Evolutionary conservation across 1,140 invertebrate genomes (phyloP), one percentile per base, ranked within the genome.

Genomic region (Lasioglossum albipes): DNA sequence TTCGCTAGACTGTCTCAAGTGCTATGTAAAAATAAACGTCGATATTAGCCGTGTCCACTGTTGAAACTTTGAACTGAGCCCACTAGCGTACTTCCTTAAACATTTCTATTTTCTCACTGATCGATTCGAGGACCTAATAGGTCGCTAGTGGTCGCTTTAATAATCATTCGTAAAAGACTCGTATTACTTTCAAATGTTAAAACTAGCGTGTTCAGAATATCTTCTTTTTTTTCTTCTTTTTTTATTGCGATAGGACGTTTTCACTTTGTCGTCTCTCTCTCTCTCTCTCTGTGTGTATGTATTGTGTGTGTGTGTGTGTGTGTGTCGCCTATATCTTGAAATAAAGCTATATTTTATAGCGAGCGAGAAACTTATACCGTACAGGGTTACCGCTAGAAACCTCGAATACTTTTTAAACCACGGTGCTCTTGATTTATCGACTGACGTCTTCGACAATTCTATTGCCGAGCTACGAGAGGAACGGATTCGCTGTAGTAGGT

Each of bases 401-500:
- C 80, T 87, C 79, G 61, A 84, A 91, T 85, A 89, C 87, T 81
- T 85, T 59, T 88, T 87, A 88, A 78, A 89, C 85, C 87, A 86
- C 82, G 88, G 87, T 87, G 82, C 87, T 89, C 77, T 86, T 84
- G 82, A 87, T 87, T 89, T 65, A 80, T 86, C 79, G 79, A 84
- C 87, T 77, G 73, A 88, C 73, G 72, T 71, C 75, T 75, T 88
- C 67, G 69, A 81, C 75, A 45, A 75, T 82, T 83, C 16, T 65
- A 84, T 79, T 65, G 65, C 27, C 86, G 88, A 84, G 92, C 91
- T 94, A 94, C 91, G 93, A 93, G 66, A 94, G 91, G 81, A 94
- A 94, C 84, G 93, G 93, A 91, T 94, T 94, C 41, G 91, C 92
- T 78, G 92, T 88, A 81, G 90, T 85, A 65, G 86, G 89, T 62